Evolutionary conservation across 1,140 invertebrate genomes (phyloP).

Genomic region (Oreohelix idahoensis): DNA sequence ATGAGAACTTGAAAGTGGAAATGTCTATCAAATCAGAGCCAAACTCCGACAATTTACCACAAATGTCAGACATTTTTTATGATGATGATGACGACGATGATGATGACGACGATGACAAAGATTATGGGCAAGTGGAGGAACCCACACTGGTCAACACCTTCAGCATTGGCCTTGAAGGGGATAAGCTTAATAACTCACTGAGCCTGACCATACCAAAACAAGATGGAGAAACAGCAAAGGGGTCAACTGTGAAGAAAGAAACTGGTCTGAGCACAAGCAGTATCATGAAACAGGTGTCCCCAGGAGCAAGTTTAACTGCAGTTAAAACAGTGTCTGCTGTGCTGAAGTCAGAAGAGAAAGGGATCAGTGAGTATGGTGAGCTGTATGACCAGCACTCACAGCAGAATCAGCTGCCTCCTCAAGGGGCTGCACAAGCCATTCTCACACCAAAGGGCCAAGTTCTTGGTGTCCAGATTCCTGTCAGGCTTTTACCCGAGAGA

Average conservation of each 20-base stretch:
- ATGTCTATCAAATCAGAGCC: not conserved
- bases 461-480: not conserved
- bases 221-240: not conserved
- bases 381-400: not conserved
- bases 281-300: not conserved
- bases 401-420: not conserved
- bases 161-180: constrained; percentile 20
- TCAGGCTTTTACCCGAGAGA: constrained; percentile 43
- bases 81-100: constrained; percentile 31
- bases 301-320: not conserved
- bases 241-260: not conserved
- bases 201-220: constrained; percentile 55
- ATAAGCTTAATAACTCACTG: constrained; percentile 58
- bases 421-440: not conserved
- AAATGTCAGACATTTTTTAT: not conserved
- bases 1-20: not conserved
- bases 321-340: not conserved
- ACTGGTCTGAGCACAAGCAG: not conserved
- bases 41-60: not conserved
- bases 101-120: constrained; percentile 45
- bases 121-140: constrained; percentile 41
- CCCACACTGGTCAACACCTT: constrained; percentile 32
- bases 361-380: not conserved
- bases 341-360: not conserved
- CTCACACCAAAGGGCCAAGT: constrained; percentile 16